Conservation (phyloP, 2,797 vertebrate genomes). For the Glyptemys insculpta region DNA sequence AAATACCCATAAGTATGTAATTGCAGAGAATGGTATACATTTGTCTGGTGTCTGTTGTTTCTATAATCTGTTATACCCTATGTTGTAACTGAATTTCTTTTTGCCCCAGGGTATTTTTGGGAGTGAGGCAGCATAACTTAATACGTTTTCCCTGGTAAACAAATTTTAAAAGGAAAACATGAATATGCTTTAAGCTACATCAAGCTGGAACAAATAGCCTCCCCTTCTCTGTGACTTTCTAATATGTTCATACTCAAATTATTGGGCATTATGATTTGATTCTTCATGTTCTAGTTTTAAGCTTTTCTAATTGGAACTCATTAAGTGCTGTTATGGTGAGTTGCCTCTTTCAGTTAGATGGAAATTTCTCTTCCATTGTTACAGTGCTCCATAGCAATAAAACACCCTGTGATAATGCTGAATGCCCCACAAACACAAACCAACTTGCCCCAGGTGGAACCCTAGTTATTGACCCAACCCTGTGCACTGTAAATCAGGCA, state of each 20-base stretch:
- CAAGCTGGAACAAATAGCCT: constrained; percentile 26
- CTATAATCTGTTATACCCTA: constrained; percentile 14
- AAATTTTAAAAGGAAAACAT: constrained; percentile 45
- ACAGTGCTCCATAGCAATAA: background rate
- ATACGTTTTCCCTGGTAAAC: constrained; percentile 59
- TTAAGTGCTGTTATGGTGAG: background rate
- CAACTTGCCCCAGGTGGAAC: background rate
- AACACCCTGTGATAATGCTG: background rate
- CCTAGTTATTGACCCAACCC: background rate
- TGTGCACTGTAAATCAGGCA: background rate
- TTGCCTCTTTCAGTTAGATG: background rate
- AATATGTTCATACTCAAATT: background rate
- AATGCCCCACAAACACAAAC: background rate
- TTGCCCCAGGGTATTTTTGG: constrained; percentile 59
- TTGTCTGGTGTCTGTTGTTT: constrained; percentile 55
- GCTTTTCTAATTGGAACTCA: constrained; percentile 20
- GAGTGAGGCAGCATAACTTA: constrained; percentile 47
- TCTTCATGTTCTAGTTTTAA: constrained; percentile 32
- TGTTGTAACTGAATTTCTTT: constrained; percentile 51
- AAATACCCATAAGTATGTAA: constrained; percentile 12
- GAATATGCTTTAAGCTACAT: constrained; percentile 18
- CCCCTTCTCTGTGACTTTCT: constrained; percentile 25
- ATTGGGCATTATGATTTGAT: constrained; percentile 20
- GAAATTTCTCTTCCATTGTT: background rate
- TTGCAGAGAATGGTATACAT: constrained; percentile 45